phyloP scores from a whole-genome alignment of 2,797 vertebrate genomes.

The Falco novaeseelandiae region DNA sequence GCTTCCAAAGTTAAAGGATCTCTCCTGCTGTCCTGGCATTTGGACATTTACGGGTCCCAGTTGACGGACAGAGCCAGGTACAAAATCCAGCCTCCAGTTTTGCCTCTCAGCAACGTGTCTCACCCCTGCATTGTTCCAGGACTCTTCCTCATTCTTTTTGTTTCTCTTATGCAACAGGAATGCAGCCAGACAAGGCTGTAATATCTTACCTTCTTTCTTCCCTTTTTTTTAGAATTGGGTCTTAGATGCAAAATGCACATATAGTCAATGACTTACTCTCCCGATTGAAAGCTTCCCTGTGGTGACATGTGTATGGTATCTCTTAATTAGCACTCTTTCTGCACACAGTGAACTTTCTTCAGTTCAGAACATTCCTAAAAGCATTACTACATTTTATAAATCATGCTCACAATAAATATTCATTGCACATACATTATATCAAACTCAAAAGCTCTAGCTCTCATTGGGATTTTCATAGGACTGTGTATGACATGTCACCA shows the following conservation, averaged over 20 bases:
- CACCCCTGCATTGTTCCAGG: rapidly evolving
- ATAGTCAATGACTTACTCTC: not conserved
- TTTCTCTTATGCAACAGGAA: not conserved
- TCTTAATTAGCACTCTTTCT: slow-evolving; percentile 19
- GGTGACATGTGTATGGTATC: not conserved
- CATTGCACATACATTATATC: not conserved
- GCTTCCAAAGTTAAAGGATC: not conserved
- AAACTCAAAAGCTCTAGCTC: not conserved
- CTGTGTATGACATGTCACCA: not conserved
- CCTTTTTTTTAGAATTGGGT: not conserved
- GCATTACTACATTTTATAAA: slow-evolving; percentile 15
- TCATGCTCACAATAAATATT: not conserved
- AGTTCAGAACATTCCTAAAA: slow-evolving; percentile 10
- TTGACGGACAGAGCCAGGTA: not conserved
- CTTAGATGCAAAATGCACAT: not conserved
- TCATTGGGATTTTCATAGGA: not conserved
- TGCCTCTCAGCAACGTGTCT: not conserved
- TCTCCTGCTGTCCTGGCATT: not conserved
- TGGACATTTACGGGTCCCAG: not conserved
- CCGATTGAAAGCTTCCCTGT: not conserved
- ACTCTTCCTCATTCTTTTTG: not conserved
- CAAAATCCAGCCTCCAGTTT: not conserved
- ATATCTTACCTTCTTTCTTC: not conserved
- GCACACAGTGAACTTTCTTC: not conserved
- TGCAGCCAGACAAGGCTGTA: not conserved